Conservation (phyloP, 2,888 invertebrate genomes). For the Hydroisotoma schaefferi region DNA sequence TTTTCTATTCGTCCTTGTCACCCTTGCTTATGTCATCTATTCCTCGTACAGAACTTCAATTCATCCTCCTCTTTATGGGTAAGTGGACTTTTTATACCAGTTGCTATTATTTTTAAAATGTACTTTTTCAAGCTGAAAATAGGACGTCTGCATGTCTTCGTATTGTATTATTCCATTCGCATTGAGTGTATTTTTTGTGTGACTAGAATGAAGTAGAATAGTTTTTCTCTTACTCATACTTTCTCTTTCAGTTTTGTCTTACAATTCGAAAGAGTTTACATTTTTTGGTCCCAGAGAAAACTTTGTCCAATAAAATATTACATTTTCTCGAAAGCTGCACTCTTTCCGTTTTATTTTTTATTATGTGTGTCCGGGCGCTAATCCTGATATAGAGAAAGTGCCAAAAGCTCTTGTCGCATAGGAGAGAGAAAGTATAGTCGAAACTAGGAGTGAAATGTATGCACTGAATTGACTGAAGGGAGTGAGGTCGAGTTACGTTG, state of each 20-base stretch:
- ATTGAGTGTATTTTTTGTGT: neutral
- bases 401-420: too few relatives aligned
- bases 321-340: too few relatives aligned
- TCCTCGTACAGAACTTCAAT: constrained; percentile 30
- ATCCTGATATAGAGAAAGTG: too few relatives aligned
- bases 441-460: too few relatives aligned
- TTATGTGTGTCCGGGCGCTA: too few relatives aligned
- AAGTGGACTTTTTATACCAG: constrained; percentile 16
- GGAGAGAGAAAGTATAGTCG: too few relatives aligned
- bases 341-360: too few relatives aligned
- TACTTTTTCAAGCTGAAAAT: neutral
- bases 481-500: neutral
- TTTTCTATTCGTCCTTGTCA: constrained; percentile 33
- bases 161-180: neutral
- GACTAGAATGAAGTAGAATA: too few relatives aligned
- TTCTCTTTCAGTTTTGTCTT: too few relatives aligned
- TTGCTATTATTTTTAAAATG: neutral
- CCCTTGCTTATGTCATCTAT: constrained; percentile 33
- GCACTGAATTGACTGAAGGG: too few relatives aligned
- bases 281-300: neutral
- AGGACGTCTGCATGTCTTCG: constrained; percentile 1
- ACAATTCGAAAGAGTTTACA: neutral
- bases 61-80: constrained; percentile 42
- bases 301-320: constrained; percentile 4
- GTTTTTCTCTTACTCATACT: too few relatives aligned